Conservation (phyloP, 2,113 vertebrate species). For the Daphoenositta chrysoptera region DNA sequence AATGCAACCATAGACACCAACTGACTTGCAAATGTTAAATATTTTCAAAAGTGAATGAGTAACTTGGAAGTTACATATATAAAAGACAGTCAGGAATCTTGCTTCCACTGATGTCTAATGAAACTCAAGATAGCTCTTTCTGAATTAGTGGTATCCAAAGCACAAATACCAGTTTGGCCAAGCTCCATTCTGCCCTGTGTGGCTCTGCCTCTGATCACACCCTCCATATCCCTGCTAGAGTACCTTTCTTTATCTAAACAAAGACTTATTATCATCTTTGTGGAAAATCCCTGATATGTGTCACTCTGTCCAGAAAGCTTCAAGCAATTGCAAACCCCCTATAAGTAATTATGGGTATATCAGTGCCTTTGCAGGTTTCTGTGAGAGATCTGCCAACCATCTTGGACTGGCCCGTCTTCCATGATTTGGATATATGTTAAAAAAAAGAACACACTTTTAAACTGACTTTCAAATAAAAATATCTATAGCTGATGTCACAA, state of each 20-base stretch:
- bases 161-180: background rate
- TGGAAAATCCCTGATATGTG: background rate
- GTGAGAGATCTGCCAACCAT: background rate
- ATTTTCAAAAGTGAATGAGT: background rate
- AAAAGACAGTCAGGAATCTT: background rate
- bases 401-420: background rate
- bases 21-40: background rate
- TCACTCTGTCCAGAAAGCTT: background rate
- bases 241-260: background rate
- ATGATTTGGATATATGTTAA: rapidly evolving
- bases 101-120: background rate
- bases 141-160: background rate
- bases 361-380: background rate
- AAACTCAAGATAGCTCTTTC: background rate
- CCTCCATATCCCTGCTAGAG: background rate
- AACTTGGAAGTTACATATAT: background rate
- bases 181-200: background rate
- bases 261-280: background rate
- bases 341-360: background rate
- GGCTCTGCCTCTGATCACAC: background rate
- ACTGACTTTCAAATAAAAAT: background rate
- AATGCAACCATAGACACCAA: background rate
- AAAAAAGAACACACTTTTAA: background rate
- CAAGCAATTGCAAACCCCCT: background rate
- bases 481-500: background rate